Evolutionary conservation across 1,140 invertebrate genomes (phyloP), one percentile per base, ranked within the genome.

Genomic region (Megalopta genalis): DNA sequence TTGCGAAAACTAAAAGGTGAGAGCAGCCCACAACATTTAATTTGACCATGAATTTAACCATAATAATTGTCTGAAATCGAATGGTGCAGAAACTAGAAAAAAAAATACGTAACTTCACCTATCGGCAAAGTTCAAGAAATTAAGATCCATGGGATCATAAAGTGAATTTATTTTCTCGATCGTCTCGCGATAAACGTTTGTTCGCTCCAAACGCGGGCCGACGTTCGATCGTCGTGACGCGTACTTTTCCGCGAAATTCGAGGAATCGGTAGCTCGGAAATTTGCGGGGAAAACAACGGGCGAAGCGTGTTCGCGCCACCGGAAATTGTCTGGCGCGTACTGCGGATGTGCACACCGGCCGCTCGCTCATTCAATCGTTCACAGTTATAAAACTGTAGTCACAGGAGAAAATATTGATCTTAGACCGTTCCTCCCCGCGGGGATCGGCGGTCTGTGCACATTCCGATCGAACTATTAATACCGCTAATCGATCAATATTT

Each of bases 291-390:
- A 85, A 78, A 79, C 67, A 54, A 46, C 52, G 5, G 4, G 59
- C 37, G 72, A 59, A 70, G 81, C 32, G 71, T 27, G n/a, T 23
- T n/a, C 54, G 57, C 68, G 5, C 21, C 27, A 49, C 76, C 74
- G 83, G 86, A 87, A 87, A 84, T 83, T 73, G 80, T 78, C 67
- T 73, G 67, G 65, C 75, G 73, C 70, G 71, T 14, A 42, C 32
- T 42, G 74, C 76, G 76, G 76, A 84, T 85, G 72, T 81, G n/a
- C 74, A 63, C 59, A 42, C 65, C 57, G 42, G 16, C 10, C 46
- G 77, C 37, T 70, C 46, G 32, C 64, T 60, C 39, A n/a, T 49
- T 23, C 37, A 63, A 39, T 66, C 60, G 74, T 72, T 52, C 49
- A 52, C 49, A 57, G 46, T 86, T 77, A 74, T 69, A 77, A 69